phyloP scores from a whole-genome alignment of 2,888 invertebrate genomes.

The Cetonia aurata region DNA sequence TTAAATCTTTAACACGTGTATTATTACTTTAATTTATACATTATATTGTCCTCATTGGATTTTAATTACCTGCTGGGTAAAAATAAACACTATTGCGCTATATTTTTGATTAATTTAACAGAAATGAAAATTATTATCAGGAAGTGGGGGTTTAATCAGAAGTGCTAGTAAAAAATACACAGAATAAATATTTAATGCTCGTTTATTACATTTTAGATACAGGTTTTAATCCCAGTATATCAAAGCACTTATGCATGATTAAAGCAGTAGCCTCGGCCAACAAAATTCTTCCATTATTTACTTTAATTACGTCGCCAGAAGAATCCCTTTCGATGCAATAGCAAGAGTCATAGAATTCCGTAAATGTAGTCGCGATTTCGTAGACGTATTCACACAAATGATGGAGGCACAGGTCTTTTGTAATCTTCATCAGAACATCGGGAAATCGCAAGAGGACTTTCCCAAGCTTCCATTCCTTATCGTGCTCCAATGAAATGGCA shows the following conservation, averaged over 20 bases:
- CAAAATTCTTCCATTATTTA: conserved; percentile 89
- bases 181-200: conserved; percentile 38
- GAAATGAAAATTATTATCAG: too few species aligned
- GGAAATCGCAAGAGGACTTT: conserved; percentile 89
- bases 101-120: too few species aligned
- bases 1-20: too few species aligned
- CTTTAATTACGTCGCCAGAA: conserved; percentile 81
- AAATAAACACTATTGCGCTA: too few species aligned
- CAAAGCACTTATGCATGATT: conserved; percentile 88
- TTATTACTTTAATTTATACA: too few species aligned
- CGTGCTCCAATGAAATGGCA: conserved; percentile 82
- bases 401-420: conserved; percentile 87
- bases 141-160: too few species aligned
- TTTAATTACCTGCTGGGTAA: too few species aligned
- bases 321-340: conserved; percentile 96
- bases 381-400: conserved; percentile 95
- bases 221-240: conserved; percentile 91
- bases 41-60: too few species aligned
- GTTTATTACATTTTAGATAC: conserved; percentile 87
- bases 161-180: background rate
- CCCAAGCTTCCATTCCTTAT: conserved; percentile 94
- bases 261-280: conserved; percentile 93
- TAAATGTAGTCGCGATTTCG: conserved; percentile 91
- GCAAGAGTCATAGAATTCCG: conserved; percentile 98
- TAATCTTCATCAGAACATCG: conserved; percentile 85